Conservation (phyloP, 23 tunicate species). For the Corella eumyota region DNA sequence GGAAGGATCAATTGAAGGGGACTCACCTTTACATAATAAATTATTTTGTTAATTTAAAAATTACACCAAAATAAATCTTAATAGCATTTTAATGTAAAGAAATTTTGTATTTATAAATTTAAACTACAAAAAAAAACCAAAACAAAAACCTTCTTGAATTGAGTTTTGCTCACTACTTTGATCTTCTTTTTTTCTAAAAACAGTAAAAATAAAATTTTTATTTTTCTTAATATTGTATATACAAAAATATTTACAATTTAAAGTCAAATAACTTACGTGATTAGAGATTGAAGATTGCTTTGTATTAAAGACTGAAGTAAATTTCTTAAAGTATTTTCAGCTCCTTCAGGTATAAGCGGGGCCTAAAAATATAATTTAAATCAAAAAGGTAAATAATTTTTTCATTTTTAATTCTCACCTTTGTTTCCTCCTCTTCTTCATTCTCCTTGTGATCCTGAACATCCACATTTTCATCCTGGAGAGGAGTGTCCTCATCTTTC, state of each 20-base stretch:
- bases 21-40: no score
- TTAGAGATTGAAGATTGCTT: constrained; percentile 13
- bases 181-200: no score
- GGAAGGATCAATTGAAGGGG: constrained; percentile 65
- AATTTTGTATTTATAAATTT: no score
- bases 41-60: no score
- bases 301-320: constrained; percentile 50
- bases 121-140: no score
- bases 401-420: neutral
- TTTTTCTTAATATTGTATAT: neutral
- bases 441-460: neutral
- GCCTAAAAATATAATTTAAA: constrained; percentile 5
- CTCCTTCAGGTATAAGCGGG: constrained; percentile 74
- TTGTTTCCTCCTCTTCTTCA: constrained; percentile 3
- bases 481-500: neutral
- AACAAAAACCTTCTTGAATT: no score
- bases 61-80: no score
- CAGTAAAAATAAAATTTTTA: no score
- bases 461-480: neutral
- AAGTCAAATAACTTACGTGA: constrained; percentile 32
- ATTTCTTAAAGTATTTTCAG: constrained; percentile 57
- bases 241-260: neutral
- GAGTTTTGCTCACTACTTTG: no score
- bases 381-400: neutral
- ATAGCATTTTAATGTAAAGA: no score